Conservation (phyloP, 1,140 invertebrate genomes). For the Drosophila fuyamai region DNA sequence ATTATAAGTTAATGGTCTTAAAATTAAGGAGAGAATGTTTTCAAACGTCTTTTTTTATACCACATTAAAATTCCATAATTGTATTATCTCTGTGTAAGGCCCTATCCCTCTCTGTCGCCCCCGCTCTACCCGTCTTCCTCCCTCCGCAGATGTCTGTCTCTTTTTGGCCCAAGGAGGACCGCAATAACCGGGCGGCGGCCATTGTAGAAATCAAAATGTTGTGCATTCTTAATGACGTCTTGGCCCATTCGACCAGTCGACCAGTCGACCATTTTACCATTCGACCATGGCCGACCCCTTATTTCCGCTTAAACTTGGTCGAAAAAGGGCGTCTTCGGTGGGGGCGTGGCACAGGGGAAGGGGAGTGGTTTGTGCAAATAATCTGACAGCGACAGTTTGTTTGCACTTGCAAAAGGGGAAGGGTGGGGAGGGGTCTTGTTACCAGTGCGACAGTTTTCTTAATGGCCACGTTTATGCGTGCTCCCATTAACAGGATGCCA, state of each 20-base stretch:
- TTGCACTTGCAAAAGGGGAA: conserved; percentile 29
- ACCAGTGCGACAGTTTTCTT: background rate
- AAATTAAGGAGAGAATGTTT: too few relatives aligned
- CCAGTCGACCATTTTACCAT: conserved; percentile 1
- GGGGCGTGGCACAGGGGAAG: conserved; percentile 33
- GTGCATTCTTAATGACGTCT: conserved; percentile 67
- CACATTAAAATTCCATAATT: too few relatives aligned
- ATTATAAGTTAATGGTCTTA: too few relatives aligned
- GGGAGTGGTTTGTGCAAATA: conserved; percentile 39
- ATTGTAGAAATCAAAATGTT: conserved; percentile 77
- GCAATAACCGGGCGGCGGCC: conserved; percentile 54
- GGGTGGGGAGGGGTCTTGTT: background rate
- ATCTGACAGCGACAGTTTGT: conserved; percentile 40
- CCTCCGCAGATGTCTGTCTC: background rate
- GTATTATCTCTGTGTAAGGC: background rate
- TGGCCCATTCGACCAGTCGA: conserved; percentile 22
- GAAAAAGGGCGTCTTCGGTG: conserved; percentile 3
- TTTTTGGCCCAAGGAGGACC: conserved; percentile 29
- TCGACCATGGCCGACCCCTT: background rate
- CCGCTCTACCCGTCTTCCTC: background rate
- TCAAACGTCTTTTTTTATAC: too few relatives aligned
- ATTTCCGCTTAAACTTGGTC: conserved; percentile 25
- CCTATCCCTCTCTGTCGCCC: background rate
- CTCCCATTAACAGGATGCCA: conserved; percentile 20
- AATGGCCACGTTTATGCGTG: conserved; percentile 35